These are phyloP conservation scores for Hybos culiciformis DNA, from an alignment of 2,888 invertebrate genomes.

Conservation along the genomic window DNA sequence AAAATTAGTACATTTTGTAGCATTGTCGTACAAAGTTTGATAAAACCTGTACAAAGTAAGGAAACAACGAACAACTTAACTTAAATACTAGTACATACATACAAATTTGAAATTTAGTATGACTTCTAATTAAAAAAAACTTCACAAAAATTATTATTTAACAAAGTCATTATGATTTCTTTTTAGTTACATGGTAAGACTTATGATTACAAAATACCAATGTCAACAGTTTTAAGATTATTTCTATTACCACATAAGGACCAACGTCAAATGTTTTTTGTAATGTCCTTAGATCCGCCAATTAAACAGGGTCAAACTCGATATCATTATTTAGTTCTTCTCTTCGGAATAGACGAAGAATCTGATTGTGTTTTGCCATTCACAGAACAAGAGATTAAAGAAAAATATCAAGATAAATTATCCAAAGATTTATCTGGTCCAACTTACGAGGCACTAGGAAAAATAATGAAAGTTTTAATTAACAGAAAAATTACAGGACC, in stretches of 20 bases:
- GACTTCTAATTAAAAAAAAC: too few species aligned
- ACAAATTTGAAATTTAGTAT: too few species aligned
- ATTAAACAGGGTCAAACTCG: slow-evolving; percentile 99
- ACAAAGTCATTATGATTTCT: too few species aligned
- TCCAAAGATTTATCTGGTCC: slow-evolving; percentile 82
- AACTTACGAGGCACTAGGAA: slow-evolving; percentile 88
- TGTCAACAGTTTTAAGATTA: slow-evolving; percentile 86
- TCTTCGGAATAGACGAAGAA: slow-evolving; percentile 92
- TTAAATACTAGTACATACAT: too few species aligned
- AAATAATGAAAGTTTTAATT: slow-evolving; percentile 91
- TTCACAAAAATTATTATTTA: too few species aligned
- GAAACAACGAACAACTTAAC: too few species aligned
- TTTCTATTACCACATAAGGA: slow-evolving; percentile 96
- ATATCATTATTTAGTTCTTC: slow-evolving; percentile 87
- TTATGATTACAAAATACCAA: slow-evolving; percentile 98
- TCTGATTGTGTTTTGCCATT: slow-evolving; percentile 81
- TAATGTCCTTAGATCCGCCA: slow-evolving; percentile 94
- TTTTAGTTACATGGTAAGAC: slow-evolving; percentile 95
- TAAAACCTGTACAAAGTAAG: too few species aligned
- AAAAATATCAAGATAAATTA: slow-evolving; percentile 87
- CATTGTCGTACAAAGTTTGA: too few species aligned
- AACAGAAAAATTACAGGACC: slow-evolving; percentile 87
- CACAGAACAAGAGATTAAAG: slow-evolving; percentile 79
- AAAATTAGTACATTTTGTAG: too few species aligned
- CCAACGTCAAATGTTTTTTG: slow-evolving; percentile 95